Base-by-base conservation (phyloP, 2,113 vertebrate genomes). In the Tragelaphus scriptus region DNA sequence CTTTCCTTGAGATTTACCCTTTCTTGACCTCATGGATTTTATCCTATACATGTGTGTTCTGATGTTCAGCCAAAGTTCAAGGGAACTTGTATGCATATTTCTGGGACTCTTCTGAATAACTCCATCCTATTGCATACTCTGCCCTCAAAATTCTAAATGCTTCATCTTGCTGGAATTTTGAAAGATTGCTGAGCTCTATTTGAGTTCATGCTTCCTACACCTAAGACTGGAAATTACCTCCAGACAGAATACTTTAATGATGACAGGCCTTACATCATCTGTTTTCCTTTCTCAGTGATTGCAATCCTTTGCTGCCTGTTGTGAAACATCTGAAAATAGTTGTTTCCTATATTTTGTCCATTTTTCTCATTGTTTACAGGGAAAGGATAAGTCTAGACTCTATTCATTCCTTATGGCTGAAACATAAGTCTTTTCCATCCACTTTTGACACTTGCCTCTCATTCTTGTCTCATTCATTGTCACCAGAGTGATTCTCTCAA, bases 221-320 rank as follows among this genome's bases (percentile, higher is more conserved):
- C 47, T 59, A 81, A 86, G 28, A 63, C 30, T 97, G 81, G 49
- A 96, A 91, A 94, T 96, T 61, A 51, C n/a, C 44, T 87, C 44
- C 65, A 90, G 36, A 71, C 15, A 92, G 26, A 95, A 94, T 79
- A 19, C 17, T 68, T 77, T 80, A 56, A 51, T 26, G 23, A 63
- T 44, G 26, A 23, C 44, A 84, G 12, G 51, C 14, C 13, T 96
- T 61, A 30, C 12, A 82, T 84, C 32, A 79, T 71, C 32, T 84
- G 36, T 59, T 81, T 71, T 87, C 36, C 17, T 95, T 88, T 59
- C n/a, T 82, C 26, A 23, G 26, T 44, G 36, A 86, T 88, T 93
- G 80, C 4, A 61, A 17, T 36, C 26, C 58, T 90, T 7, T 53
- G n/a, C 85, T 26, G 5, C 40, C n/a, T 93, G 6, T 44, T 91